Evolutionary conservation across 2,113 vertebrate genomes (phyloP).

Genomic region (Thinocorus orbignyianus): DNA sequence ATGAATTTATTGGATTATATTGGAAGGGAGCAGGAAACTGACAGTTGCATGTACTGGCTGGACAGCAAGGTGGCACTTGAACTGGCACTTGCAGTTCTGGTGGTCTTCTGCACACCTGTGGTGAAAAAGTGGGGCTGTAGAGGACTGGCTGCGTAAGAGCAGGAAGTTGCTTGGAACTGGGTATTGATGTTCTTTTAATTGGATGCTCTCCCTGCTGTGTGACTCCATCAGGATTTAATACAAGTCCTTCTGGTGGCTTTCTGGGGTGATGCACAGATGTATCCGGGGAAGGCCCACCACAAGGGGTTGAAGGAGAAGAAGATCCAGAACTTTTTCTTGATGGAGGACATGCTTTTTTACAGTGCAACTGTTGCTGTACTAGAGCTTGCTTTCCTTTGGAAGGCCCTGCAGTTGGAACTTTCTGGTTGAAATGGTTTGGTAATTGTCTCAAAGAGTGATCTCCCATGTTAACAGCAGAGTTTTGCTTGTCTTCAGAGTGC

Average conservation of each 20-base stretch:
- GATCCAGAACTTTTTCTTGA: conserved; percentile 58
- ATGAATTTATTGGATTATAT: conserved; percentile 60
- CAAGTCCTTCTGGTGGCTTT: conserved; percentile 40
- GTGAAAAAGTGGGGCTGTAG: conserved; percentile 48
- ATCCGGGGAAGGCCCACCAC: conserved; percentile 61
- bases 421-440: conserved; percentile 41
- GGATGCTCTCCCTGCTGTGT: conserved; percentile 40
- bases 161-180: conserved; percentile 49
- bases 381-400: conserved; percentile 47
- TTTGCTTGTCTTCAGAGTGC: conserved; percentile 35
- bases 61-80: conserved; percentile 53
- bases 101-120: conserved; percentile 52
- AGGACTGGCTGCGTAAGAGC: conserved; percentile 35
- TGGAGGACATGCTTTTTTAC: conserved; percentile 41
- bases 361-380: conserved; percentile 3
- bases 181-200: background rate
- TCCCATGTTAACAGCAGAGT: background rate
- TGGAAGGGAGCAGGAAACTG: conserved; percentile 66
- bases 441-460: conserved; percentile 61
- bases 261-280: conserved; percentile 50
- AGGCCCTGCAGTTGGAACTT: background rate
- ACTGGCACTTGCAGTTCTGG: conserved; percentile 76
- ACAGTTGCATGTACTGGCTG: conserved; percentile 73
- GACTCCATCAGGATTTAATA: background rate
- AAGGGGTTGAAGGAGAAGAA: conserved; percentile 66